Percentiles rank a stretch among this genome's conserved stretches.
These are phyloP conservation scores for Micromys minutus DNA, from an alignment of 2,113 vertebrate species.

Conservation along the genomic window DNA sequence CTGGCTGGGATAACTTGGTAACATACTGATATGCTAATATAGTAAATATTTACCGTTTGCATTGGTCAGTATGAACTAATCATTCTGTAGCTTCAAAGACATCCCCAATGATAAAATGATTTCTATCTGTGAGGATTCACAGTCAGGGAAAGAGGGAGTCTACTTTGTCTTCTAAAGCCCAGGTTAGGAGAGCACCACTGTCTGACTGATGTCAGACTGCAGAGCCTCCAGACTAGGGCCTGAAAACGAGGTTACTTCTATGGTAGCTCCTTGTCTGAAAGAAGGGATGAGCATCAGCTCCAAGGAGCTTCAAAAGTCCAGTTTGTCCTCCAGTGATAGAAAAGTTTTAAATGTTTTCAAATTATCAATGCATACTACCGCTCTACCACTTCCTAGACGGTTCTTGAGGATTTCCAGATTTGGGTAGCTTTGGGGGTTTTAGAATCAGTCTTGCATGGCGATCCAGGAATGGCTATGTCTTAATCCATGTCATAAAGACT, in stretches of 20 bases:
- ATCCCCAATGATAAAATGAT: background rate
- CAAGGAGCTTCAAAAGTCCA: background rate
- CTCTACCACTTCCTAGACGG: background rate
- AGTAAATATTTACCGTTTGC: background rate
- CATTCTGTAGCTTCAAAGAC: background rate
- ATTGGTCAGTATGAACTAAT: background rate
- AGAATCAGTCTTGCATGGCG: background rate
- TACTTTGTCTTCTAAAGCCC: background rate
- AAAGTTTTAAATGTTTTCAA: background rate
- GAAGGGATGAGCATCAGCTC: background rate
- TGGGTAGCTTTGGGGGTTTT: background rate
- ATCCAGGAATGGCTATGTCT: background rate
- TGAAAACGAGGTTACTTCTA: background rate
- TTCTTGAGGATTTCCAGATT: background rate
- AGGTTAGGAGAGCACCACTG: background rate
- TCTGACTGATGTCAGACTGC: background rate
- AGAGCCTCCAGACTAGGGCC: background rate
- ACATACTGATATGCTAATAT: background rate
- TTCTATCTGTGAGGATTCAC: background rate
- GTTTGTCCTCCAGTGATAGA: background rate
- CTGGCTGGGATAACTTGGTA: background rate
- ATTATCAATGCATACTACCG: background rate
- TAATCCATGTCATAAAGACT: background rate
- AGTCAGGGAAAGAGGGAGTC: background rate
- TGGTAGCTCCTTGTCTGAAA: background rate